These are phyloP conservation scores for Julus scandinavius DNA, from an alignment of 2,888 invertebrate species.

Conservation along the genomic window DNA sequence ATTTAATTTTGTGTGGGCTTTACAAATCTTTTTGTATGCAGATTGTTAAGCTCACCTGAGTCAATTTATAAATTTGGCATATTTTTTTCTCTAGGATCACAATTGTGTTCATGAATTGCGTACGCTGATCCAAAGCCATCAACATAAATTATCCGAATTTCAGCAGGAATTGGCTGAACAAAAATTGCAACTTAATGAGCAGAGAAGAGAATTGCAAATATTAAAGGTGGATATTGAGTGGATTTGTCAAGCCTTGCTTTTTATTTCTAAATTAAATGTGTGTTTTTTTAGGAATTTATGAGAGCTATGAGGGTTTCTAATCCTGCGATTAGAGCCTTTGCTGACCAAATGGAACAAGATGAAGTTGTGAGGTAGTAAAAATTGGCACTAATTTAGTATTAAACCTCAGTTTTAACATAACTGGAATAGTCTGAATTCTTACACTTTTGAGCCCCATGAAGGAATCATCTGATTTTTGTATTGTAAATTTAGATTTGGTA, in stretches of 20 bases:
- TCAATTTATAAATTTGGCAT: too few species aligned
- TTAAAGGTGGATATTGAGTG: conserved; percentile 75
- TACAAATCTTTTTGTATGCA: too few species aligned
- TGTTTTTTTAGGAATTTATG: conserved; percentile 80
- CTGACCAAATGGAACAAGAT: conserved; percentile 94
- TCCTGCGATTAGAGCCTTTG: conserved; percentile 90
- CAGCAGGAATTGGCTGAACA: conserved; percentile 88
- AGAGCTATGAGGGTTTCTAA: conserved; percentile 91
- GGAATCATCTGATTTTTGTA: too few species aligned
- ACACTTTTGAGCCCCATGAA: too few species aligned
- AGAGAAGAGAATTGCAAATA: conserved; percentile 86
- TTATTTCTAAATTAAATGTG: background rate
- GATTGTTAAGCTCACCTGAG: too few species aligned
- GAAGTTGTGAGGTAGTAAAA: conserved; percentile 81
- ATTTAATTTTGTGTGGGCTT: too few species aligned
- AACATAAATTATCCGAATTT: conserved; percentile 85
- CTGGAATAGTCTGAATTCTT: too few species aligned
- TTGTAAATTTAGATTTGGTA: too few species aligned
- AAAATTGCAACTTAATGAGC: conserved; percentile 86
- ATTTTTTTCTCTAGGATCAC: conserved; percentile 77
- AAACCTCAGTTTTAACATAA: too few species aligned
- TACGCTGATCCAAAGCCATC: conserved; percentile 83
- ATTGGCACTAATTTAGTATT: too few species aligned
- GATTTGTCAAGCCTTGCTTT: background rate
- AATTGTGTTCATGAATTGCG: conserved; percentile 92